These are phyloP conservation scores for Rousettus leschenaultii DNA, from an alignment of 2,113 vertebrate species.

Conservation along the genomic window DNA sequence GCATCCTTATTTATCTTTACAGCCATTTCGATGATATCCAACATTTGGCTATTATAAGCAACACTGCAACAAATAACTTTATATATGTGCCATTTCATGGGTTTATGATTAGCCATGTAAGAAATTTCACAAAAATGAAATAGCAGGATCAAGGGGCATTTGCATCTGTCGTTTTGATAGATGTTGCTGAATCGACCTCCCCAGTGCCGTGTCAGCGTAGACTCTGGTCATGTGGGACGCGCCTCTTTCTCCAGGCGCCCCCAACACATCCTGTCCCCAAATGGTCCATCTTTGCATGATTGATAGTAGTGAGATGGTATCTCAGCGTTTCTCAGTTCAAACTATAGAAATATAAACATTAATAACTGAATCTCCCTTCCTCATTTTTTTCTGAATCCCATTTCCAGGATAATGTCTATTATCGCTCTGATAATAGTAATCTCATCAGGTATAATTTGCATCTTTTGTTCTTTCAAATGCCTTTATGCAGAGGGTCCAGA, in stretches of 20 bases:
- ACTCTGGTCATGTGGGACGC: neutral
- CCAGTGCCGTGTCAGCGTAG: rapidly evolving
- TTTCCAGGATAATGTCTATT: neutral
- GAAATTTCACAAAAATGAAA: neutral
- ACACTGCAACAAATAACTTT: neutral
- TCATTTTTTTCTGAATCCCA: neutral
- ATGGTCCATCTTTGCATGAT: neutral
- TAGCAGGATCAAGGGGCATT: neutral
- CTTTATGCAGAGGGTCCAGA: neutral
- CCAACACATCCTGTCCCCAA: neutral
- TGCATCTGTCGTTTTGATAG: neutral
- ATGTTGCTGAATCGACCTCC: neutral
- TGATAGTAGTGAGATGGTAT: neutral
- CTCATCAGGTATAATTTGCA: neutral
- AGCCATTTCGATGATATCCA: neutral
- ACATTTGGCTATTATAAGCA: neutral
- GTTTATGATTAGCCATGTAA: neutral
- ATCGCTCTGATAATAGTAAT: neutral
- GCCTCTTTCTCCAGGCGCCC: neutral
- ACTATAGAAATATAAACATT: neutral
- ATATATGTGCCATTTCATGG: neutral
- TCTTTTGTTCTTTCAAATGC: neutral
- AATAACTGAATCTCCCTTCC: neutral
- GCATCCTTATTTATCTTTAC: neutral
- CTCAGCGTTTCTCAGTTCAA: neutral